Evolutionary conservation across 2,797 vertebrate genomes (phyloP).

Genomic region (Tangara arthus): DNA sequence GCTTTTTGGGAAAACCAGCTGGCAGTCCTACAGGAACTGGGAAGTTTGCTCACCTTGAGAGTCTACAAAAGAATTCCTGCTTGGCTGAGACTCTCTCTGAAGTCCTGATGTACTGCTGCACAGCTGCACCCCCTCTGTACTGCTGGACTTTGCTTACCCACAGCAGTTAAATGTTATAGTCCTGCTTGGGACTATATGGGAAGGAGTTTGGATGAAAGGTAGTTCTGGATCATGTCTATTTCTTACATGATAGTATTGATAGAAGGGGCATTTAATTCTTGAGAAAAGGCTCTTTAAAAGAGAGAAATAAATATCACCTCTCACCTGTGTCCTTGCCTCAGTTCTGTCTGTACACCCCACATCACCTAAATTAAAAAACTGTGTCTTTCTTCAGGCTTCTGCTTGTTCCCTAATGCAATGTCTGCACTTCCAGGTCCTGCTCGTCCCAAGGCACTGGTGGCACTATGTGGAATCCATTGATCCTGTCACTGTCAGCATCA

Average conservation of each 20-base stretch:
- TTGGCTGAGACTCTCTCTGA: not conserved
- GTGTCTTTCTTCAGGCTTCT: not conserved
- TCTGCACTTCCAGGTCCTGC: conserved; percentile 83
- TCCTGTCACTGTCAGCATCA: conserved; percentile 91
- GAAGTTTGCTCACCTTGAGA: not conserved
- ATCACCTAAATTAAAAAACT: not conserved
- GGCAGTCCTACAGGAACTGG: not conserved
- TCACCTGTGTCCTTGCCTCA: not conserved
- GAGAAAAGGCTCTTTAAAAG: not conserved
- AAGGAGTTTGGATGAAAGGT: not conserved
- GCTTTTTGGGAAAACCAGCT: not conserved
- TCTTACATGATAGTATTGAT: not conserved
- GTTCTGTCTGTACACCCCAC: not conserved
- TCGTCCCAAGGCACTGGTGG: conserved; percentile 96
- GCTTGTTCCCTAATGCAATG: not conserved
- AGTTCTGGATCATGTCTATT: not conserved
- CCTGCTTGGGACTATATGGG: not conserved
- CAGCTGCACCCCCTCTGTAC: not conserved
- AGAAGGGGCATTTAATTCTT: not conserved
- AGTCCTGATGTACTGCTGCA: not conserved
- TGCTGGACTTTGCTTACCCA: not conserved
- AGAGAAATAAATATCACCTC: not conserved
- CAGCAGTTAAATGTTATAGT: not conserved
- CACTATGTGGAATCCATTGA: conserved; percentile 96
- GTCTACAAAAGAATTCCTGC: not conserved